Percentiles rank a stretch among this genome's conserved stretches.
These are phyloP conservation scores for Scartelaos histophorus DNA, from an alignment of 2,113 vertebrate genomes.

Conservation along the genomic window DNA sequence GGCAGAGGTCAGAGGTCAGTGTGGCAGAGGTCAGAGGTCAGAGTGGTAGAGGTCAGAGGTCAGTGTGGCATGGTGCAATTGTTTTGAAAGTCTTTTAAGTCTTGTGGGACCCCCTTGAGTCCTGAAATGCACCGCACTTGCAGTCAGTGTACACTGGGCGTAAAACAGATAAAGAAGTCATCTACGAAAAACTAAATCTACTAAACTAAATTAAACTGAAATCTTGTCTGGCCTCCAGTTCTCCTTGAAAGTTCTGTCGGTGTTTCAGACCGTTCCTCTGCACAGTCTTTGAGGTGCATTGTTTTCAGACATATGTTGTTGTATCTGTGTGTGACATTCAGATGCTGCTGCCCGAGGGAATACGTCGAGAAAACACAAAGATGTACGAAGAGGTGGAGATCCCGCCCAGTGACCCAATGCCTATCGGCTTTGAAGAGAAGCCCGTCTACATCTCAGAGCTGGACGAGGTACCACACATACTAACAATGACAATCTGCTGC, in stretches of 20 bases:
- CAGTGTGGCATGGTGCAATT: no score
- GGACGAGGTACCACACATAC: conserved; percentile 84
- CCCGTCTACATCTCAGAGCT: conserved; percentile 89
- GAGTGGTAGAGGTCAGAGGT: no score
- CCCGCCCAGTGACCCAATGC: conserved; percentile 89
- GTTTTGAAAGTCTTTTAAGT: no score
- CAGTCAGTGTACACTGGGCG: no score
- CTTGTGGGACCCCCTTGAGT: no score
- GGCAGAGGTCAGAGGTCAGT: no score
- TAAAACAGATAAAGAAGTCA: no score
- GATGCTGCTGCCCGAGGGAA: conserved; percentile 92
- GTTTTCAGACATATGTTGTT: conserved; percentile 12
- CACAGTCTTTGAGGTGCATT: conserved; percentile 14
- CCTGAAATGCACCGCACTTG: no score
- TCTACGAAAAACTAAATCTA: no score
- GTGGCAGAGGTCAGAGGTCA: no score
- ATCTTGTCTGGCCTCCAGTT: conserved; percentile 11
- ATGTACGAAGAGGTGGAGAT: conserved; percentile 95
- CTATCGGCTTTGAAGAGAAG: conserved; percentile 90
- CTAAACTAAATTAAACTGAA: no score
- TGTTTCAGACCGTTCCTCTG: conserved; percentile 4
- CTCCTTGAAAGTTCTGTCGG: conserved; percentile 15
- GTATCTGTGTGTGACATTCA: conserved; percentile 57
- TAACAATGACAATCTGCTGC: not conserved
- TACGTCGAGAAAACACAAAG: conserved; percentile 90